These are phyloP conservation scores for Hirudo medicinalis DNA, from an alignment of 1,140 invertebrate genomes.

Conservation along the genomic window DNA sequence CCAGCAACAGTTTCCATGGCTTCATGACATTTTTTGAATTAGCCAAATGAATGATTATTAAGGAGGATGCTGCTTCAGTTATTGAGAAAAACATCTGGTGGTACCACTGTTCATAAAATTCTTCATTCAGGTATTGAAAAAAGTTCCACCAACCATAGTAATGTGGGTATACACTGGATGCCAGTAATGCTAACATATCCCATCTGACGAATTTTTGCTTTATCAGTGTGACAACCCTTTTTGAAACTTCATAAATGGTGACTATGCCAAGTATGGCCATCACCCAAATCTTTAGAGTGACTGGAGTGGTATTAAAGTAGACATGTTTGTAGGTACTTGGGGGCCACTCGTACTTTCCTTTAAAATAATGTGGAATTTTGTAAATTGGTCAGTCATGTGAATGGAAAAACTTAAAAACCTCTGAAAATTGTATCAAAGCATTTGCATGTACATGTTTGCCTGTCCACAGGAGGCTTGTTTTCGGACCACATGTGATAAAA, in stretches of 20 bases:
- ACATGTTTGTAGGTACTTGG: slow-evolving; percentile 56
- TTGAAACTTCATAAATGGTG: slow-evolving; percentile 56
- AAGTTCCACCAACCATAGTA: slow-evolving; percentile 73
- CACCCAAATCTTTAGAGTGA: slow-evolving; percentile 63
- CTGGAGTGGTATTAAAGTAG: slow-evolving; percentile 65
- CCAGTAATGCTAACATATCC: slow-evolving; percentile 58
- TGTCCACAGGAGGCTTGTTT: slow-evolving; percentile 54
- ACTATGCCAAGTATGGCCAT: slow-evolving; percentile 54
- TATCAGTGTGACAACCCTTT: slow-evolving; percentile 37
- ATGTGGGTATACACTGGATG: slow-evolving; percentile 60
- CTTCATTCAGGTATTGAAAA: slow-evolving; percentile 71
- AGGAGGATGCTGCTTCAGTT: slow-evolving; percentile 59
- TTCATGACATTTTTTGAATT: slow-evolving; percentile 48
- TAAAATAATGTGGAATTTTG: slow-evolving; percentile 27
- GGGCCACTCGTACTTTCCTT: slow-evolving; percentile 54
- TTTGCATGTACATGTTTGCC: slow-evolving; percentile 56
- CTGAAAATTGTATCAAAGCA: slow-evolving; percentile 71
- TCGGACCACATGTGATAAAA: slow-evolving; percentile 57
- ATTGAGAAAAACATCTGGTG: slow-evolving; percentile 55
- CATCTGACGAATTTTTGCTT: slow-evolving; percentile 45
- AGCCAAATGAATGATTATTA: slow-evolving; percentile 42
- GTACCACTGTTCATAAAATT: slow-evolving; percentile 51
- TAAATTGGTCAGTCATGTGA: neutral
- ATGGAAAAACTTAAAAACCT: slow-evolving; percentile 40
- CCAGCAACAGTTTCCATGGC: slow-evolving; percentile 50